phyloP scores from a whole-genome alignment of 2,888 invertebrate genomes.

The Andrena chrysosceles region DNA sequence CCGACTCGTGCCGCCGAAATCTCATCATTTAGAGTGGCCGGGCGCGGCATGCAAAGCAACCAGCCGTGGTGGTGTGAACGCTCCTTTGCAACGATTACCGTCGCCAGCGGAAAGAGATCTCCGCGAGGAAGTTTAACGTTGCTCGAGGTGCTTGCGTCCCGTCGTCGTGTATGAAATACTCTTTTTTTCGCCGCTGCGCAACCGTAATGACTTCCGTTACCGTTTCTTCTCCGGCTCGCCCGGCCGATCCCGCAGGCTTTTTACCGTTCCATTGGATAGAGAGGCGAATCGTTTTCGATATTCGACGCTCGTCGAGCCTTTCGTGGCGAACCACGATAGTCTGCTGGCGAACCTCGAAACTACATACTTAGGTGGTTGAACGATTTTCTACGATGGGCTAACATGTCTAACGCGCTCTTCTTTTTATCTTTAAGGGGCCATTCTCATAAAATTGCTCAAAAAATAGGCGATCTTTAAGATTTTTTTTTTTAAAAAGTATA shows the following conservation, averaged over 20 bases:
- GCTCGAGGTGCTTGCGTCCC: not conserved
- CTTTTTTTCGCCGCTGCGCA: slow-evolving; percentile 6
- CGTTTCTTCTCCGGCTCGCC: slow-evolving; percentile 7
- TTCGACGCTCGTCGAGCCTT: not conserved
- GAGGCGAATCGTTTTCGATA: slow-evolving; percentile 6
- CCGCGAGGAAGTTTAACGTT: not conserved
- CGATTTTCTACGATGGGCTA: no score
- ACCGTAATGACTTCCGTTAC: slow-evolving; percentile 17
- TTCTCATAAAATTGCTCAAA: no score
- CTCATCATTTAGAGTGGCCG: slow-evolving; percentile 83
- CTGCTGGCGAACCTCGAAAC: no score
- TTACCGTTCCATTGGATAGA: not conserved
- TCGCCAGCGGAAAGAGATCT: not conserved
- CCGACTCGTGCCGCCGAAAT: slow-evolving; percentile 70
- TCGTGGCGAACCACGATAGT: not conserved
- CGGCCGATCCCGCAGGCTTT: not conserved
- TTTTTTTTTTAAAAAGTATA: no score
- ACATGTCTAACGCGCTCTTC: no score
- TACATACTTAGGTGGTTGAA: no score
- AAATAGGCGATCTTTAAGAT: no score
- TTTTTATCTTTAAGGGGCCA: no score
- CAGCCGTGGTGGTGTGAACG: slow-evolving; percentile 40
- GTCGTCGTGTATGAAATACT: not conserved
- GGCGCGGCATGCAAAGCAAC: slow-evolving; percentile 47
- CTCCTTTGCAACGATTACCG: slow-evolving; percentile 26